Evolutionary conservation across 2,113 vertebrate genomes (phyloP), one percentile per base, ranked within the genome.

Genomic region (Brachypodius melanocephalos): DNA sequence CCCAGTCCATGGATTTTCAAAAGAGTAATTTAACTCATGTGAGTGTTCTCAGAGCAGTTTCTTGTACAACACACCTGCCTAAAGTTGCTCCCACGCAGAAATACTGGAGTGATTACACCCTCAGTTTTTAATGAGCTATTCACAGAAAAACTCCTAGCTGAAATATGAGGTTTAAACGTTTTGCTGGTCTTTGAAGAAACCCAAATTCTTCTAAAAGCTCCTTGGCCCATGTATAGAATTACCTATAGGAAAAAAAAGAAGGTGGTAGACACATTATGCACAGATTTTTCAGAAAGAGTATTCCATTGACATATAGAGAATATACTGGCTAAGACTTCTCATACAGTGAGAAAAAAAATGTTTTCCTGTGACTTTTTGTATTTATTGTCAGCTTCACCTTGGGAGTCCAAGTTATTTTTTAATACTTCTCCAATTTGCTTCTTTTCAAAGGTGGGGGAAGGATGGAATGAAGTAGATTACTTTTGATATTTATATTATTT

Each of bases 401-500:
- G 42, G 84, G 63, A 88, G 29, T 36, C 20, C 71, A 66, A 63
- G 28, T 71, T 85, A 78, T 89, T 85, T 90, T 94, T 68, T 58
- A 95, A 95, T 71, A 73, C 24, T 91, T 88, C 85, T 95, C 36
- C 62, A 66, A 72, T 75, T 90, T 95, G 40, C 32, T 93, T 95
- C 68, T 80, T 94, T 90, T 95, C 89, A 92, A 89, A 28, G 43
- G 36, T 43, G 12, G 9, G 42, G 17, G 72, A 68, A 93, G n/a
- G 22, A 75, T 0, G 8, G 34, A 31, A 85, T 68, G 32, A 45
- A 88, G 61, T n/a, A 93, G 66, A 83, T 88, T 75, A 54, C 20
- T 22, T 89, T 93, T 94, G 72, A 87, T 97, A 92, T 95, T 95
- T 89, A 54, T 85, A 63, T 84, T 88, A 59, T 87, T 90, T 89